Conservation (phyloP, 1,140 invertebrate species). For the Centruroides vittatus region DNA sequence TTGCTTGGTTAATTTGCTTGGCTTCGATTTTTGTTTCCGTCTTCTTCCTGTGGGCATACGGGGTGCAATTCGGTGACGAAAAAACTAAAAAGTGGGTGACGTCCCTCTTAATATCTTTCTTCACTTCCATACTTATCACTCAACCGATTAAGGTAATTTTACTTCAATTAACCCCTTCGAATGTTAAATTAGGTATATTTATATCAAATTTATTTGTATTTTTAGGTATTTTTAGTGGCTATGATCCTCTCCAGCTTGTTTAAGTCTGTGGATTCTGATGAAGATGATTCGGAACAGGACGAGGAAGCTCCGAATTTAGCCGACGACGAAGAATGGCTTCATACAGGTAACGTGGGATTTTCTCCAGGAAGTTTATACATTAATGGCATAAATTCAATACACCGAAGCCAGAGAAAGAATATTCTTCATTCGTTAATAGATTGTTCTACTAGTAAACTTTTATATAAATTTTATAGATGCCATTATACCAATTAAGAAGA, state of each 20-base stretch:
- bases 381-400: too few species aligned
- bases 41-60: slow-evolving; percentile 39
- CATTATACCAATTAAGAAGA: background rate
- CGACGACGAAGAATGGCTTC: slow-evolving; percentile 23
- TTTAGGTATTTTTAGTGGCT: slow-evolving; percentile 35
- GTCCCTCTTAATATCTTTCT: slow-evolving; percentile 39
- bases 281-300: slow-evolving; percentile 36
- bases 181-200: background rate
- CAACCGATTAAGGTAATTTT: slow-evolving; percentile 40
- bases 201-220: background rate
- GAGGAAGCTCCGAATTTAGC: slow-evolving; percentile 30
- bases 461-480: too few species aligned
- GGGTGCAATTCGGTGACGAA: slow-evolving; percentile 38
- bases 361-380: too few species aligned
- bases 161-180: too few species aligned
- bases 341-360: slow-evolving; percentile 2
- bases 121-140: slow-evolving; percentile 38
- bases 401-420: too few species aligned
- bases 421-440: background rate
- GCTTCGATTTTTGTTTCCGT: slow-evolving; percentile 29
- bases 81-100: slow-evolving; percentile 42
- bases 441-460: background rate
- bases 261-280: slow-evolving; percentile 33
- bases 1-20: slow-evolving; percentile 36
- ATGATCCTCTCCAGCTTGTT: slow-evolving; percentile 36